A percentile compares a stretch with the other conserved stretches of the same genome.
Conservation (phyloP, 2,797 vertebrate species). For the Coreius guichenoti region DNA sequence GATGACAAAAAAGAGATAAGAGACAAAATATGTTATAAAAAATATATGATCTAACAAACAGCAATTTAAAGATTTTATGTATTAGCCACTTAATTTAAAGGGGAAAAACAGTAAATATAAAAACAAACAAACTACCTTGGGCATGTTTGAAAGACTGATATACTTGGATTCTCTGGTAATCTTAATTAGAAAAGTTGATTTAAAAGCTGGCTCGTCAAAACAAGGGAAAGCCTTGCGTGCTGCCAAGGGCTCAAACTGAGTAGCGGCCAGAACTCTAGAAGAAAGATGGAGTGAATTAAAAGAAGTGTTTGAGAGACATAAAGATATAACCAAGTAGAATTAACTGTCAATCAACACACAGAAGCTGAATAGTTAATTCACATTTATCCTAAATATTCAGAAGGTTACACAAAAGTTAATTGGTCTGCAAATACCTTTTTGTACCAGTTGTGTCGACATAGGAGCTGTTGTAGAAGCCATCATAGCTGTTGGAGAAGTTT, state of each 20-base stretch:
- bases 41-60: background rate
- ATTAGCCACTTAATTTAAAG: background rate
- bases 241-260: constrained; percentile 93
- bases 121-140: constrained; percentile 79
- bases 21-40: no score
- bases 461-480: constrained; percentile 92
- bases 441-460: constrained; percentile 79
- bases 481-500: constrained; percentile 85
- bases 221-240: constrained; percentile 95
- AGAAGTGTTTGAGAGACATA: background rate
- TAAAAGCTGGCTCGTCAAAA: constrained; percentile 96
- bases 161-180: constrained; percentile 84
- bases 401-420: background rate
- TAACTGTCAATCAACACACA: background rate
- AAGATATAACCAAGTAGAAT: background rate
- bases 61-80: background rate
- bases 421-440: constrained; percentile 80
- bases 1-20: background rate
- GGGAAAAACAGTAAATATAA: background rate
- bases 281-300: background rate
- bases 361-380: background rate
- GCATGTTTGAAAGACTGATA: constrained; percentile 93
- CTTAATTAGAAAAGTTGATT: constrained; percentile 89
- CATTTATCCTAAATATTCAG: background rate
- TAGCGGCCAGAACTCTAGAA: constrained; percentile 89